Base-by-base conservation (phyloP, 2,797 vertebrate genomes). In the Pseudomugil tenellus region DNA sequence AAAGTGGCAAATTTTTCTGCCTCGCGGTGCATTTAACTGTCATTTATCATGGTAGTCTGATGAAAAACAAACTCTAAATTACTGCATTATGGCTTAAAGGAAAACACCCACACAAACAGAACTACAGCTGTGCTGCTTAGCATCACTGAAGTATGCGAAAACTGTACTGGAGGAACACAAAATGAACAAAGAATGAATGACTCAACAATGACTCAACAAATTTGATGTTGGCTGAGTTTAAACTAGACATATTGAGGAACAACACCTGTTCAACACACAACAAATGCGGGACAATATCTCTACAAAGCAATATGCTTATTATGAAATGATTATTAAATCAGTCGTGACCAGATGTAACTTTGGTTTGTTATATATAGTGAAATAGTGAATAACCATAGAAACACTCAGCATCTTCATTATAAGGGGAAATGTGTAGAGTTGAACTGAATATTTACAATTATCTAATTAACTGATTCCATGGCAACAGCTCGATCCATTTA, bases 11-110 rank as follows among this genome's bases (percentile, higher is more conserved):
- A 58, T 68, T 69, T 66, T 83, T 77, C 81, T 84, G 83, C 85
- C 77, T 81, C 74, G 67, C 71, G 72, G 37, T 63, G 59, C 57
- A 73, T 77, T 71, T 75, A 83, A 74, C 63, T 66, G 71, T 75
- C 83, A 74, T 83, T 84, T 77, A 88, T 72, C 60, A 67, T 29
- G 6, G 52, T 56, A 65, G 61, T 19, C 51, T 61, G 77, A 81
- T 55, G 74, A 70, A 71, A 61, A 82, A 79, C 77, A 81, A 69
- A 64, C 58, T 60, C 39, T 80, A 58, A 87, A 85, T 81, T 76
- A 68, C 58, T 71, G 76, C 72, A 74, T 64, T 67, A 56, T 65
- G 65, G 63, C 80, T 75, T 21, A 31, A 3, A 57, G 80, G 37
- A 54, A 31, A 63, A 21, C 34, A 58, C 4, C 53, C 58, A 10